Conservation (phyloP, 2,113 vertebrate genomes). For the Raja brachyura region DNA sequence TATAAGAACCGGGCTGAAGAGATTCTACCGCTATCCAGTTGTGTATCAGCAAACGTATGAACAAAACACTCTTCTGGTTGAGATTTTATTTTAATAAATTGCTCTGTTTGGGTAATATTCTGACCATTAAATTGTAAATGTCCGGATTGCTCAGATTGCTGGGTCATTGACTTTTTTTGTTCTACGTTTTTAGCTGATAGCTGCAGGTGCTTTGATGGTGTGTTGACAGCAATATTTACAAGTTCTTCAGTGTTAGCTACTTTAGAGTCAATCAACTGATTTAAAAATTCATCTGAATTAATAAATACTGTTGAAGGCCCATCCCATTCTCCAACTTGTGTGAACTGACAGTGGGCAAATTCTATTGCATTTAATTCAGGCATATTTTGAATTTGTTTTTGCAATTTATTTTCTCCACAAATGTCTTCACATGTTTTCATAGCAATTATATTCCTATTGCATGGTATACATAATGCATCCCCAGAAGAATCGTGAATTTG, state of each 20-base stretch:
- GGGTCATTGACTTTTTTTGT: not conserved
- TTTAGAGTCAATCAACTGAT: constrained; percentile 7
- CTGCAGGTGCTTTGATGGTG: not conserved
- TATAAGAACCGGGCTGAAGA: not conserved
- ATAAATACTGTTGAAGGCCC: not conserved
- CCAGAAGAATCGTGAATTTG: not conserved
- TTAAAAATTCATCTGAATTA: not conserved
- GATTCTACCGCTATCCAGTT: not conserved
- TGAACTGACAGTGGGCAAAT: not conserved
- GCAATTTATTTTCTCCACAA: not conserved
- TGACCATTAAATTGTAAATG: constrained; percentile 1
- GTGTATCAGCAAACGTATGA: not conserved
- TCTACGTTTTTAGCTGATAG: not conserved
- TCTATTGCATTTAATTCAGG: not conserved
- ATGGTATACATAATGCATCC: not conserved
- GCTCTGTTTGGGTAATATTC: not conserved
- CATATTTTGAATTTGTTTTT: not conserved
- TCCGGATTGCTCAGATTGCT: not conserved
- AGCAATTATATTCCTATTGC: not conserved
- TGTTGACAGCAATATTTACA: not conserved
- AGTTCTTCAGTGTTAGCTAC: constrained; percentile 22
- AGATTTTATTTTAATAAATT: not conserved
- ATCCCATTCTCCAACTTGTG: not conserved
- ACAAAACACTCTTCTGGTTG: not conserved
- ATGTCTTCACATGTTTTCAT: not conserved